These are phyloP conservation scores for Dolichopus griseipennis DNA, from an alignment of 2,888 invertebrate genomes.

Conservation along the genomic window DNA sequence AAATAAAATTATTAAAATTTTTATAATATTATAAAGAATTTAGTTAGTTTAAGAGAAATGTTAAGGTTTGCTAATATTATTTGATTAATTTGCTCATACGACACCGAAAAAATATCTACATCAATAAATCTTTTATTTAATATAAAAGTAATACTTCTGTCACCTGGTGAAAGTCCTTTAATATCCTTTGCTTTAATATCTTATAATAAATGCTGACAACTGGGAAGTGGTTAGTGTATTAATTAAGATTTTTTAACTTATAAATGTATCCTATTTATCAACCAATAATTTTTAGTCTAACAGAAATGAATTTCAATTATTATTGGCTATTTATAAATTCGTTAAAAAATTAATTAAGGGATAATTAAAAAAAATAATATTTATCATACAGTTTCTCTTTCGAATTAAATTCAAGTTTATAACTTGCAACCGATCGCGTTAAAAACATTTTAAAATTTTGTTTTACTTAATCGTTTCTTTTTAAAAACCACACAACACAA, in stretches of 20 bases:
- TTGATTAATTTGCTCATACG: background rate
- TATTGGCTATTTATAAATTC: too few relatives aligned
- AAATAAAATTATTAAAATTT: too few relatives aligned
- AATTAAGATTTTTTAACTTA: background rate
- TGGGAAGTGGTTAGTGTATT: background rate
- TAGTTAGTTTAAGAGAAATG: background rate
- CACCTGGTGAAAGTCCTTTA: background rate
- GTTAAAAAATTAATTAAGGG: too few relatives aligned
- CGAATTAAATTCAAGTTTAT: background rate
- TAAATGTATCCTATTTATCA: background rate
- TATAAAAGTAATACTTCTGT: background rate
- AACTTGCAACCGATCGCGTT: constrained; percentile 14
- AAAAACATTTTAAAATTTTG: constrained; percentile 19
- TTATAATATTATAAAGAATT: background rate
- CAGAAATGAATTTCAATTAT: too few relatives aligned
- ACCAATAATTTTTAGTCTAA: background rate
- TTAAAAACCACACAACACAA: constrained; percentile 26
- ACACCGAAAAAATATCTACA: constrained; percentile 1
- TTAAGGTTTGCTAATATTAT: background rate
- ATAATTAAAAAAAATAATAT: background rate
- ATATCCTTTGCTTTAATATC: background rate
- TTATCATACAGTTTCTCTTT: background rate
- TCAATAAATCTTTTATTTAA: background rate
- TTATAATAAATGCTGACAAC: background rate
- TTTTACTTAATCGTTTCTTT: background rate